phyloP scores from a whole-genome alignment of 2,113 vertebrate species.

The Centropus bengalensis region DNA sequence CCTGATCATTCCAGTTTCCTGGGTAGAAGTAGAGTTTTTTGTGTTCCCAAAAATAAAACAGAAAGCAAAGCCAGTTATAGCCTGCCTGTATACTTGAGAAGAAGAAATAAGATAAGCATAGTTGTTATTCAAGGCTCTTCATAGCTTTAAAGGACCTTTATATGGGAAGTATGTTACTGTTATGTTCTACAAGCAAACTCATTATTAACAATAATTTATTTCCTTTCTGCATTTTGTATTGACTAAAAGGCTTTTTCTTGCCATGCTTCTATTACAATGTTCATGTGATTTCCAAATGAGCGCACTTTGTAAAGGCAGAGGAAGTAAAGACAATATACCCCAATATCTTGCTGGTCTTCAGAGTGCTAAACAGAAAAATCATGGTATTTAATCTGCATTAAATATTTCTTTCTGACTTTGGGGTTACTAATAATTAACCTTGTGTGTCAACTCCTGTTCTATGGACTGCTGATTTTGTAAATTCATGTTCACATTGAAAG shows the following conservation, averaged over 20 bases:
- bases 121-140: not conserved
- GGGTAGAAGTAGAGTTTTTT: not conserved
- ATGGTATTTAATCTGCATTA: constrained; percentile 1
- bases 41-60: not conserved
- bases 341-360: not conserved
- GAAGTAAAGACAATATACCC: not conserved
- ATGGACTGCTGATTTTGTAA: constrained; percentile 62
- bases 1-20: not conserved
- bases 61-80: not conserved
- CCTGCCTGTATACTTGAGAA: not conserved
- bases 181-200: not conserved
- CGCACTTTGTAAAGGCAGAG: not conserved
- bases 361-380: constrained; percentile 27
- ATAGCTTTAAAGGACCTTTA: not conserved
- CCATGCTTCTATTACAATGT: not conserved
- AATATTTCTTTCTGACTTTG: not conserved
- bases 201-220: not conserved
- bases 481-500: constrained; percentile 53
- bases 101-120: not conserved
- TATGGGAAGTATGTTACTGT: not conserved
- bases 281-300: not conserved
- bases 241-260: not conserved
- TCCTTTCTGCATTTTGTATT: not conserved
- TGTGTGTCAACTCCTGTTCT: constrained; percentile 41
- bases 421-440: constrained; percentile 46